phyloP scores from a whole-genome alignment of 2,113 vertebrate genomes.

The Xyrauchen texanus region DNA sequence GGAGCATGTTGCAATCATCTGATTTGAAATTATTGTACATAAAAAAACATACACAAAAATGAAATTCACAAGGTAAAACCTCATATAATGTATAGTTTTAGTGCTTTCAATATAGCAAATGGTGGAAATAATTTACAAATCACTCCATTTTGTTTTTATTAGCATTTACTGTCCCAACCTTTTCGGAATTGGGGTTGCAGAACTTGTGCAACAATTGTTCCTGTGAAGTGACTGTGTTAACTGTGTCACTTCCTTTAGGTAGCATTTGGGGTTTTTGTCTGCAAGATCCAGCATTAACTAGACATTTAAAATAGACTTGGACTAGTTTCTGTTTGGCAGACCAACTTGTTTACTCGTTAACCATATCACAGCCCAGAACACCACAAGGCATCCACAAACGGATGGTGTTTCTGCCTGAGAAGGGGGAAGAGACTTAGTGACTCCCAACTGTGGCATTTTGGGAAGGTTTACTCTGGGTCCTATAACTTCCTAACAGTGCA shows the following conservation, averaged over 20 bases:
- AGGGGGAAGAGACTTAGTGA: constrained; percentile 20
- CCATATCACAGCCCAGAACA: constrained; percentile 59
- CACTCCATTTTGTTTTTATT: too few species aligned
- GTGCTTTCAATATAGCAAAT: too few species aligned
- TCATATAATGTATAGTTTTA: too few species aligned
- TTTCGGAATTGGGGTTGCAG: too few species aligned
- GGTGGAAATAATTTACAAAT: too few species aligned
- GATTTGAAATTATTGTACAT: too few species aligned
- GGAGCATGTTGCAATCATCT: too few species aligned
- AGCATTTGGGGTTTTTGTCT: neutral
- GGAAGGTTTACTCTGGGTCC: constrained; percentile 21
- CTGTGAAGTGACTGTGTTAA: neutral
- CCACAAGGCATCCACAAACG: constrained; percentile 35
- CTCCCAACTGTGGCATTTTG: constrained; percentile 35
- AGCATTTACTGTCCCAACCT: too few species aligned
- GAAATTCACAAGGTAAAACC: too few species aligned
- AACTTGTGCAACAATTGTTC: neutral
- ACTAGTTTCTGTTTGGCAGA: constrained; percentile 52
- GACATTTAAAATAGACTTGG: constrained; percentile 48
- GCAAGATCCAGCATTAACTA: constrained; percentile 52
- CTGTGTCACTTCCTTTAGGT: constrained; percentile 22
- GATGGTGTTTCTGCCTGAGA: constrained; percentile 16
- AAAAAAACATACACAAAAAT: too few species aligned
- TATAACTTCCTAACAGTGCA: neutral
- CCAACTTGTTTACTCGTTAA: constrained; percentile 63